Percentiles rank a stretch among this genome's conserved stretches.
Conservation (phyloP, 2,888 invertebrate genomes). For the Phania funesta region DNA sequence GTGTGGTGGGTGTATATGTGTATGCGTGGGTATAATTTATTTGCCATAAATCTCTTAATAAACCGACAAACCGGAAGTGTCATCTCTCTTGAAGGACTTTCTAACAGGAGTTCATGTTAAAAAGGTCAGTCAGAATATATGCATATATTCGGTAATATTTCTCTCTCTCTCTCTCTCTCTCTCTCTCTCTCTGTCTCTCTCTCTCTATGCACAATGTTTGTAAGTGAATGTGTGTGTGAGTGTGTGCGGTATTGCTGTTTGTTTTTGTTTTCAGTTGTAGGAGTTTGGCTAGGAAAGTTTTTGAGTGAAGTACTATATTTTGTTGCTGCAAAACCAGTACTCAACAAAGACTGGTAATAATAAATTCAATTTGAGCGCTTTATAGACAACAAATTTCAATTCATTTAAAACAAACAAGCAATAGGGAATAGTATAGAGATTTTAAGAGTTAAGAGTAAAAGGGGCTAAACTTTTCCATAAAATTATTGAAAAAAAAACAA, state of each 20-base stretch:
- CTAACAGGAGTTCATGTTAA: slow-evolving; percentile 66
- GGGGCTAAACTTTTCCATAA: no score
- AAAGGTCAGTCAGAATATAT: slow-evolving; percentile 30
- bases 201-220: neutral
- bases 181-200: neutral
- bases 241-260: neutral
- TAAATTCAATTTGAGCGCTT: slow-evolving; percentile 45
- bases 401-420: neutral
- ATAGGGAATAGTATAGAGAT: neutral
- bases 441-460: no score
- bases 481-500: no score
- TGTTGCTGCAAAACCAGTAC: neutral
- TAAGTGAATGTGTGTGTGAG: neutral
- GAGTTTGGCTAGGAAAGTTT: neutral
- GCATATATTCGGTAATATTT: neutral
- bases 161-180: neutral
- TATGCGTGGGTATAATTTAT: slow-evolving; percentile 23
- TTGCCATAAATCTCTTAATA: slow-evolving; percentile 60
- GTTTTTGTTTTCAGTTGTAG: neutral
- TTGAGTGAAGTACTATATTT: neutral
- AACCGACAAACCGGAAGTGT: slow-evolving; percentile 69
- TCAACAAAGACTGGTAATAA: neutral
- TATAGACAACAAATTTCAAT: slow-evolving; percentile 10
- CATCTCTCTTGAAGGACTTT: slow-evolving; percentile 70
- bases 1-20: neutral